Percentiles rank a stretch among this genome's conserved stretches.
phyloP scores from a whole-genome alignment of 2,888 invertebrate genomes.

The Epinotia demarniana region DNA sequence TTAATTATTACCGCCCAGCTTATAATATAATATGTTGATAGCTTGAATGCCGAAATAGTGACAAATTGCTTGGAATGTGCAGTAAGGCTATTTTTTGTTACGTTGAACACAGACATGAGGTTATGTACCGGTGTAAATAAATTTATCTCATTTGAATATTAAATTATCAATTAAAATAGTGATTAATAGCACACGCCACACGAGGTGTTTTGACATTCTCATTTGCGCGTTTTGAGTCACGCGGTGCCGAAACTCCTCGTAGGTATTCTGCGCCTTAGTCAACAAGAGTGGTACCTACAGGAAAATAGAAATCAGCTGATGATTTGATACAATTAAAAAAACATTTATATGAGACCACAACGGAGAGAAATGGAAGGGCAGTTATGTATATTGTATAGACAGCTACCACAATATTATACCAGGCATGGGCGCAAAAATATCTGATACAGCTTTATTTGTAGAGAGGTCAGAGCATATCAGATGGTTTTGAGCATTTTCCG shows the following conservation, averaged over 20 bases:
- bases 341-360: too few relatives aligned
- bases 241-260: too few relatives aligned
- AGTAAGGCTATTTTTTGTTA: conserved; percentile 14
- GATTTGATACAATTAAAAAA: too few relatives aligned
- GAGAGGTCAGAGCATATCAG: not conserved
- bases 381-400: too few relatives aligned
- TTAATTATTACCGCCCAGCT: conserved; percentile 48
- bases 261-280: not conserved
- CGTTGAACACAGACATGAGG: not conserved
- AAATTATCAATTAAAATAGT: not conserved
- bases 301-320: not conserved
- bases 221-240: too few relatives aligned
- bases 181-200: too few relatives aligned
- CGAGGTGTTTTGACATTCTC: too few relatives aligned
- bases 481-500: not conserved
- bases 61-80: conserved; percentile 26
- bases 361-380: too few relatives aligned
- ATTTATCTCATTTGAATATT: too few relatives aligned
- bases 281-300: not conserved
- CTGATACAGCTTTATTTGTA: not conserved
- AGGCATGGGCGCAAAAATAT: not conserved
- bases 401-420: not conserved
- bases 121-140: too few relatives aligned
- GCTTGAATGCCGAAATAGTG: conserved; percentile 34
- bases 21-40: conserved; percentile 44